phyloP scores from a whole-genome alignment of 2,113 vertebrate genomes.

The Oreochromis tanganicae region DNA sequence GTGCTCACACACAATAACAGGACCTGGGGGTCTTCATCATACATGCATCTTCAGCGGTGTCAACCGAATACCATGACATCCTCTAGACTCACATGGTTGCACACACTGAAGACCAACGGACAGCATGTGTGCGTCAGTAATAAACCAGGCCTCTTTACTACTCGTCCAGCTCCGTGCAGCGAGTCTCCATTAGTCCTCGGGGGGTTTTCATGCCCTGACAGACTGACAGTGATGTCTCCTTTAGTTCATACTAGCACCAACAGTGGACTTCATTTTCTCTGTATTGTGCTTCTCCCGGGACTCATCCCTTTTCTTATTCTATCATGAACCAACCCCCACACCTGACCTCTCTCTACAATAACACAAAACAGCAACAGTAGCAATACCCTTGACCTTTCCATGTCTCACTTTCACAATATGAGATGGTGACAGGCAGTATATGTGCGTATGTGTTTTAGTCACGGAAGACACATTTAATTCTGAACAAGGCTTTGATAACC shows the following conservation, averaged over 20 bases:
- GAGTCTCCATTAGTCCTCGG: not conserved
- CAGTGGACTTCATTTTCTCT: not conserved
- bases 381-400: constrained; percentile 19
- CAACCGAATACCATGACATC: constrained; percentile 1
- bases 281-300: not conserved
- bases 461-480: not conserved
- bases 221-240: constrained; percentile 28
- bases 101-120: not conserved
- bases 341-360: not conserved
- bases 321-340: not conserved
- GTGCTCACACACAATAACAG: not conserved
- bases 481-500: not conserved
- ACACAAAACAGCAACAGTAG: not conserved
- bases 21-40: constrained; percentile 13
- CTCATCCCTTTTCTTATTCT: not conserved
- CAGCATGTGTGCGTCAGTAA: not conserved
- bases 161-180: not conserved
- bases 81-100: constrained; percentile 15
- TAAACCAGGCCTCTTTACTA: not conserved
- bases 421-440: not conserved
- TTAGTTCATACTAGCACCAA: not conserved
- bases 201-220: not conserved
- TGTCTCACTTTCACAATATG: not conserved
- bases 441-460: not conserved
- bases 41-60: not conserved